These are phyloP conservation scores for Sinocyclocheilus anshuiensis DNA, from an alignment of 2,113 vertebrate genomes.

Conservation along the genomic window DNA sequence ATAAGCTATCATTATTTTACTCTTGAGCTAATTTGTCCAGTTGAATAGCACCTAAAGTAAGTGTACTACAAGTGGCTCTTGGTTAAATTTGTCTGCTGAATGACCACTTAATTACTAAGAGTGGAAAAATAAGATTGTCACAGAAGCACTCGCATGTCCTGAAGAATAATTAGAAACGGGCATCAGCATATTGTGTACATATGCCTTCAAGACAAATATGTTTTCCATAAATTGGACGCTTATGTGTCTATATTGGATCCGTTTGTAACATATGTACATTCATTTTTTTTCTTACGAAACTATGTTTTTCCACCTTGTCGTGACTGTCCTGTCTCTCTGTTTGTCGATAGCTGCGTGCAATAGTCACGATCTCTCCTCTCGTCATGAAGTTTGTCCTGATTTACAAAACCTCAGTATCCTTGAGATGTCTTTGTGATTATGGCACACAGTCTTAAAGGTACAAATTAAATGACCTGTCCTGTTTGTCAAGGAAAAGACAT, in stretches of 20 bases:
- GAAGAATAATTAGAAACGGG: neutral
- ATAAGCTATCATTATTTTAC: neutral
- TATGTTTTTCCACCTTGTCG: neutral
- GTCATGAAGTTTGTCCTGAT: neutral
- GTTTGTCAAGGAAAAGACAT: neutral
- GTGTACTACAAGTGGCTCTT: neutral
- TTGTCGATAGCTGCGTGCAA: neutral
- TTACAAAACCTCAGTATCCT: neutral
- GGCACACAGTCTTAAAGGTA: neutral
- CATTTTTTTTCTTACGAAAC: neutral
- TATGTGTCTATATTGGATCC: neutral
- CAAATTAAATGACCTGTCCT: neutral
- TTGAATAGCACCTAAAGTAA: neutral
- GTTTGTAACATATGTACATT: neutral
- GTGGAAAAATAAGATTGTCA: neutral
- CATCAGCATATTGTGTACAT: neutral
- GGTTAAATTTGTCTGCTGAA: neutral
- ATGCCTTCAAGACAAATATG: neutral
- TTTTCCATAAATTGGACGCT: neutral
- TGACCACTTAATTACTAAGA: neutral
- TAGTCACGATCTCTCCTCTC: neutral
- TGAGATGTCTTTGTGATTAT: neutral
- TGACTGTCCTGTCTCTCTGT: neutral
- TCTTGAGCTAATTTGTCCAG: neutral
- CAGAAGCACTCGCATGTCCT: neutral